Percentiles rank a stretch among this genome's conserved stretches.
Conservation (phyloP, 2,888 invertebrate genomes). For the Tachina fera region DNA sequence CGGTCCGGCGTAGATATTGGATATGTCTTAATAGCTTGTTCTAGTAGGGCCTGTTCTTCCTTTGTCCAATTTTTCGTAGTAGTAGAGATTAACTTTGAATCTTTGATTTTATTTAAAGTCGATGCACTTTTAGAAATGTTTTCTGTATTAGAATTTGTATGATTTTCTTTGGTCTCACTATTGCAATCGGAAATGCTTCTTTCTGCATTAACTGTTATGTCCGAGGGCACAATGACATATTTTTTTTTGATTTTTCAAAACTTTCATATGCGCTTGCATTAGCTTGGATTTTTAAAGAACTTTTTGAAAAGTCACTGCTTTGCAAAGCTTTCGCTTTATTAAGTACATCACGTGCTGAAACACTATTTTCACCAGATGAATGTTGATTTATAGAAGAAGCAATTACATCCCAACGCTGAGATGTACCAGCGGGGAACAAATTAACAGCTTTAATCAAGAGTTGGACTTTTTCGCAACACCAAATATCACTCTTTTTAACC, state of each 20-base stretch:
- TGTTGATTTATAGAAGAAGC: constrained; percentile 98
- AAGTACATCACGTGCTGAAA: constrained; percentile 95
- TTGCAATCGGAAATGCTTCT: constrained; percentile 76
- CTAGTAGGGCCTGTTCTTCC: constrained; percentile 96
- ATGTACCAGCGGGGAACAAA: constrained; percentile 98
- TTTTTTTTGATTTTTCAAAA: constrained; percentile 93
- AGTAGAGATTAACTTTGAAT: constrained; percentile 46
- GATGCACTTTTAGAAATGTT: constrained; percentile 45
- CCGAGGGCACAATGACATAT: constrained; percentile 85
- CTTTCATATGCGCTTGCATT: constrained; percentile 96
- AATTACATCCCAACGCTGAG: constrained; percentile 96
- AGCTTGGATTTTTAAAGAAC: constrained; percentile 92
- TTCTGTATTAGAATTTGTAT: constrained; percentile 56
- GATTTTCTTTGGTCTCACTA: constrained; percentile 64
- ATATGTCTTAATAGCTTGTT: constrained; percentile 98
- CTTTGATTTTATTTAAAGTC: constrained; percentile 47
- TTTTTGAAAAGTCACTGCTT: constrained; percentile 93
- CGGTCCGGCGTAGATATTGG: constrained; percentile 93
- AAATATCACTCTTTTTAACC: constrained; percentile 83
- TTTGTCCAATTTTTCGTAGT: constrained; percentile 90
- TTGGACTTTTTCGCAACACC: constrained; percentile 94
- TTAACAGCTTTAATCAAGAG: constrained; percentile 98
- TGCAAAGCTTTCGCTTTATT: constrained; percentile 98
- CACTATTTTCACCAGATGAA: constrained; percentile 84
- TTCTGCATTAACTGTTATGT: constrained; percentile 88